Percentiles rank a stretch among this genome's conserved stretches.
phyloP scores from a whole-genome alignment of 2,888 invertebrate species.

The Microchrysa polita region DNA sequence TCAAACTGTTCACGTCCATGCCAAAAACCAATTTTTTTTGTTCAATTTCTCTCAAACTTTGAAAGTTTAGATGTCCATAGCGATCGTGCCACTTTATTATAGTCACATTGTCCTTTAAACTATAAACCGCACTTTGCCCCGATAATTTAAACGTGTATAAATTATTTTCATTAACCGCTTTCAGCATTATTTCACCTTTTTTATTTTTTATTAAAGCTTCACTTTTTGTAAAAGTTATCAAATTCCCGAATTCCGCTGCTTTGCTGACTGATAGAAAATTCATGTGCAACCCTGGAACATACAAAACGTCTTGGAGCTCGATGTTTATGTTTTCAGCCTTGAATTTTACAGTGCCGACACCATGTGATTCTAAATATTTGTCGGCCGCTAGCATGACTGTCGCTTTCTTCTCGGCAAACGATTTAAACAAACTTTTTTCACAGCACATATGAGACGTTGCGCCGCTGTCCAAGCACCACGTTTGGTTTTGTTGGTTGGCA shows the following conservation, averaged over 20 bases:
- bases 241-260: not conserved
- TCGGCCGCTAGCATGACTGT: slow-evolving; percentile 27
- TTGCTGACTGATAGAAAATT: slow-evolving; percentile 36
- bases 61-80: not conserved
- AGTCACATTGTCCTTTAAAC: not conserved
- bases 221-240: not conserved
- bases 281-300: slow-evolving; percentile 13
- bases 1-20: too few species aligned
- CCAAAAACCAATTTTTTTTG: not conserved
- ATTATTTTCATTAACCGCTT: not conserved
- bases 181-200: not conserved
- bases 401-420: not conserved
- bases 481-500: too few species aligned
- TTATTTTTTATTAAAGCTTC: not conserved
- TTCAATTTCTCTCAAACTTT: not conserved
- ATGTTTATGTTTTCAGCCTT: slow-evolving; percentile 3
- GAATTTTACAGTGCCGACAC: slow-evolving; percentile 32
- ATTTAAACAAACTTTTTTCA: not conserved
- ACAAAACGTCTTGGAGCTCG: slow-evolving; percentile 17
- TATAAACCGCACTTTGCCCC: not conserved
- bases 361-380: slow-evolving; percentile 7
- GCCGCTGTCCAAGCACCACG: not conserved
- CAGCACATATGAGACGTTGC: slow-evolving; percentile 8
- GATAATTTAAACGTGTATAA: not conserved
- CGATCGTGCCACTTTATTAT: not conserved